These are phyloP conservation scores for Nebria brevicollis DNA, from an alignment of 2,888 invertebrate species.

Conservation along the genomic window DNA sequence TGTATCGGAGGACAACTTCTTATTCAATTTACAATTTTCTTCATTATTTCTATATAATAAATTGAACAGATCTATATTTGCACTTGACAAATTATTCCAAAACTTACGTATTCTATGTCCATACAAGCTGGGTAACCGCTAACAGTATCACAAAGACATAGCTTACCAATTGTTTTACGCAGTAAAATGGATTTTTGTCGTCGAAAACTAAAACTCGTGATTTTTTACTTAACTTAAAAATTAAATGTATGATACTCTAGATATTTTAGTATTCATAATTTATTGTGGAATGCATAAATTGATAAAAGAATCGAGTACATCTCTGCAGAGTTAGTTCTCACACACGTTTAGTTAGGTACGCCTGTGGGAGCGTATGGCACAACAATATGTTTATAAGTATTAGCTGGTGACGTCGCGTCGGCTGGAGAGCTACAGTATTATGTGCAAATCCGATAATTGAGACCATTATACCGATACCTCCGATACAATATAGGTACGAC, in stretches of 20 bases:
- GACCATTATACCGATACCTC: conserved; percentile 54
- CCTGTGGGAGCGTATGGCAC: conserved; percentile 35
- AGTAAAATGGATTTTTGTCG: too few relatives aligned
- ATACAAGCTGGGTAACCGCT: too few relatives aligned
- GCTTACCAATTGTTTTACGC: too few relatives aligned
- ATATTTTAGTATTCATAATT: neutral
- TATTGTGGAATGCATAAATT: neutral
- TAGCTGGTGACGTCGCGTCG: conserved; percentile 44
- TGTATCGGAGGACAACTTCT: conserved; percentile 10
- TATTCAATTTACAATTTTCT: neutral
- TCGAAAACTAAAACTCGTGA: too few relatives aligned
- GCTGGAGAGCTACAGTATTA: conserved; percentile 55
- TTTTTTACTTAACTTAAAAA: too few relatives aligned
- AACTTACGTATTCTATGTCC: too few relatives aligned
- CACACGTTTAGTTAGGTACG: conserved; percentile 19
- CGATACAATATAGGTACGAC: neutral
- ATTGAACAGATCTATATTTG: too few relatives aligned
- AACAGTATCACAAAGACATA: too few relatives aligned
- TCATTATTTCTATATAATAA: too few relatives aligned
- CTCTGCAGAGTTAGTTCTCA: conserved; percentile 29
- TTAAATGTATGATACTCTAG: too few relatives aligned
- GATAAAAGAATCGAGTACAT: neutral
- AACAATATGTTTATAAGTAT: conserved; percentile 44
- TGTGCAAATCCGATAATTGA: conserved; percentile 61
- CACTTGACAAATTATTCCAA: too few relatives aligned